A percentile compares a stretch with the other conserved stretches of the same genome.
These are phyloP conservation scores for Odocoileus virginianus DNA, from an alignment of 2,113 vertebrate species.

Conservation along the genomic window DNA sequence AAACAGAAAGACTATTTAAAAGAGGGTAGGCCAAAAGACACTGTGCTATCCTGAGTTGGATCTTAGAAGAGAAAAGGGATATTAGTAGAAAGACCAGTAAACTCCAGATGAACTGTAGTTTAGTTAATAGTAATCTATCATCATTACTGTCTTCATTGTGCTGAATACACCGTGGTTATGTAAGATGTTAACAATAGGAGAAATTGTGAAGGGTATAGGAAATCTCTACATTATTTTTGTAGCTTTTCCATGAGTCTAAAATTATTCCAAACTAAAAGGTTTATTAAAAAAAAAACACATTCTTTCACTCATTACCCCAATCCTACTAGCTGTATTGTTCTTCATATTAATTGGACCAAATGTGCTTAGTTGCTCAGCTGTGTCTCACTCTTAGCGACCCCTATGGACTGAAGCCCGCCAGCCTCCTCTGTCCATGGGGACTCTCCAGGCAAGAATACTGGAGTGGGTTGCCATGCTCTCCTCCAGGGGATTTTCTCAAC, in stretches of 20 bases:
- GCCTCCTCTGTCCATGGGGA: neutral
- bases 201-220: neutral
- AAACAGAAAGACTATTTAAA: neutral
- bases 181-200: neutral
- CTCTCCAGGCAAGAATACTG: neutral
- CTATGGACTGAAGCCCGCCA: neutral
- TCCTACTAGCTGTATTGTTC: neutral
- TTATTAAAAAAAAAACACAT: neutral
- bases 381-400: neutral
- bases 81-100: neutral
- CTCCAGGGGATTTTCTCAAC: neutral
- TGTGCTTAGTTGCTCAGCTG: neutral
- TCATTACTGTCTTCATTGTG: neutral
- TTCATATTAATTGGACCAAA: neutral
- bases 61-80: neutral
- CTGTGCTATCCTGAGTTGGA: neutral
- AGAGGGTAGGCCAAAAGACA: neutral
- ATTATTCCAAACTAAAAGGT: neutral
- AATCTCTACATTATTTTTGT: neutral
- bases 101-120: neutral
- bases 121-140: neutral
- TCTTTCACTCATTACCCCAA: neutral
- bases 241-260: neutral
- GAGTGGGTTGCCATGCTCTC: neutral
- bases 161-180: neutral